Evolutionary conservation across 2,113 vertebrate species (phyloP), one percentile per base, ranked within the genome.

Genomic region (Dicentrarchus labrax): DNA sequence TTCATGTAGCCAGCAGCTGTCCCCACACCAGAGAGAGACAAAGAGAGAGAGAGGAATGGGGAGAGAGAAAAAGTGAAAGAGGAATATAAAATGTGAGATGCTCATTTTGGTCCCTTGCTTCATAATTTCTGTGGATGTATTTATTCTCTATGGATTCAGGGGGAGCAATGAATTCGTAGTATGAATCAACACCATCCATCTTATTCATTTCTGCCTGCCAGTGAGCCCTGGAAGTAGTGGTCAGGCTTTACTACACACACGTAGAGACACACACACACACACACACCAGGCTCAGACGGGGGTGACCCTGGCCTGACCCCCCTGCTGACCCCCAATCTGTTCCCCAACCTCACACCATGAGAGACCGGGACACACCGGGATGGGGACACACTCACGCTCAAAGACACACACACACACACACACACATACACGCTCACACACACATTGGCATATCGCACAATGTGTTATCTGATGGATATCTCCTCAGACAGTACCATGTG

Each of bases 301-400:
- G 95, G 93, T 95, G 95, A 95, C 94, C 95, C 93, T 93, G 91
- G 91, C 94, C 90, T 93, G 92, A 94, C 94, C 92, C 93, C 94
- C 95, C 94, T 92, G 94, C 94, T 95, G 95, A 95, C 95, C 94
- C 88, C 86, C 94, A 95, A 96, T 95, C 95, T 96, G 95, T 95
- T 95, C 93, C 93, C 94, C 87, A 92, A 94, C 92, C 93, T 94
- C 90, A 92, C 94, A 91, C 92, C 91, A 92, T 87, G 86, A 94
- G 93, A 91, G 90, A 87, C 90, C 90, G 89, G 90, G 83, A 88
- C 93, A 86, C 93, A 91, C 92, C 82, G 22, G 89, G 92, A 92
- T 68, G 80, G 66, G 69, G 51, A 82, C 80, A 83, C 81, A 82
- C 30, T 30, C 89, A 92, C 82, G 73, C 81, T 84, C 83, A 86